Evolutionary conservation across 2,797 vertebrate genomes (phyloP).

Genomic region (Loriculus beryllinus): DNA sequence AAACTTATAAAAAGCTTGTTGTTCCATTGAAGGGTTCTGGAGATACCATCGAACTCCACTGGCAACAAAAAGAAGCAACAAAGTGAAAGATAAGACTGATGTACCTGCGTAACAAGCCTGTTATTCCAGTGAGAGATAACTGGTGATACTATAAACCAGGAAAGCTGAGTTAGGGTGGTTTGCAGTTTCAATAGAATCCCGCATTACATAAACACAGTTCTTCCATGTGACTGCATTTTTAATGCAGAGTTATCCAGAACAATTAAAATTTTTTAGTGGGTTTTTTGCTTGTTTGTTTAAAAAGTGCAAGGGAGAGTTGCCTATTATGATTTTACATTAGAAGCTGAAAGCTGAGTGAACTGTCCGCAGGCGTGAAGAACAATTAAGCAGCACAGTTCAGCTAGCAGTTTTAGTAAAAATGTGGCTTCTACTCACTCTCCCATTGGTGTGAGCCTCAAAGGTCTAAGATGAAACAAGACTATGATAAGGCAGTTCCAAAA

Average conservation of each 20-base stretch:
- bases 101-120: constrained; percentile 49
- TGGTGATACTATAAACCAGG: constrained; percentile 23
- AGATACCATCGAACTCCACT: constrained; percentile 42
- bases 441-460: not conserved
- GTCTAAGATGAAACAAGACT: not conserved
- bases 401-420: not conserved
- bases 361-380: not conserved
- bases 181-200: constrained; percentile 6
- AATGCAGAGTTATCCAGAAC: not conserved
- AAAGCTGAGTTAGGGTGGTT: constrained; percentile 15
- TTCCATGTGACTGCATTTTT: not conserved
- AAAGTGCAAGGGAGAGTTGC: not conserved
- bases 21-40: constrained; percentile 52
- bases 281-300: not conserved
- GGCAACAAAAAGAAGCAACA: constrained; percentile 58
- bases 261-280: not conserved
- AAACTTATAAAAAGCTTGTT: constrained; percentile 71
- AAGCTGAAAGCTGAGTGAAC: not conserved
- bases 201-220: not conserved
- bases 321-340: not conserved
- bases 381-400: not conserved
- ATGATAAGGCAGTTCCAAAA: not conserved
- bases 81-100: constrained; percentile 66
- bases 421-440: not conserved
- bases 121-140: constrained; percentile 43